A percentile compares a stretch with the other conserved stretches of the same genome.
phyloP scores from a whole-genome alignment of 2,888 invertebrate species.

The Teleiodes luculella region DNA sequence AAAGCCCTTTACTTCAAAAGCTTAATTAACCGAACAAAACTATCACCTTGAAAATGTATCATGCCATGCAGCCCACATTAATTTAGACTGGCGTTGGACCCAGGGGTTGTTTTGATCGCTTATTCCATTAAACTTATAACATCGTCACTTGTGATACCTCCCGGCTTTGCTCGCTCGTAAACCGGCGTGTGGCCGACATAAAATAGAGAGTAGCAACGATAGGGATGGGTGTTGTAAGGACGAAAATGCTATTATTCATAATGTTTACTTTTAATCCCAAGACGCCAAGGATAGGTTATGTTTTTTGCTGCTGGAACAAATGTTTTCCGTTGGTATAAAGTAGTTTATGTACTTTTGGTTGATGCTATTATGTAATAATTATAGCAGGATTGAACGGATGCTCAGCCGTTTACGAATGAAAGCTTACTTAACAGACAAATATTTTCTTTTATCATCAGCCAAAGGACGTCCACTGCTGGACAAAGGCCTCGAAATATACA shows the following conservation, averaged over 20 bases:
- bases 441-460: too few relatives aligned
- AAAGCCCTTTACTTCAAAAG: background rate
- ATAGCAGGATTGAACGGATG: too few relatives aligned
- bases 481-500: too few relatives aligned
- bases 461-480: too few relatives aligned
- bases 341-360: too few relatives aligned
- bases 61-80: slow-evolving; percentile 34
- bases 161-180: slow-evolving; percentile 3
- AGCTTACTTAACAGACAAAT: too few relatives aligned
- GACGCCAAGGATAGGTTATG: too few relatives aligned
- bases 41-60: background rate
- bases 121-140: slow-evolving; percentile 65
- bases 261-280: too few relatives aligned
- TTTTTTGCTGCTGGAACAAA: too few relatives aligned
- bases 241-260: background rate
- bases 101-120: slow-evolving; percentile 44
- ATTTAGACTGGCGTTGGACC: slow-evolving; percentile 44
- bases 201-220: background rate
- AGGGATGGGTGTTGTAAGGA: background rate
- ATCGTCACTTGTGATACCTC: background rate
- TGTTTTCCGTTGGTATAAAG: too few relatives aligned
- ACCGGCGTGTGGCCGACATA: background rate
- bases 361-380: too few relatives aligned
- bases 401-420: too few relatives aligned
- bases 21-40: background rate